Evolutionary conservation across 2,888 invertebrate genomes (phyloP).

Genomic region (Stenichneumon culpator): DNA sequence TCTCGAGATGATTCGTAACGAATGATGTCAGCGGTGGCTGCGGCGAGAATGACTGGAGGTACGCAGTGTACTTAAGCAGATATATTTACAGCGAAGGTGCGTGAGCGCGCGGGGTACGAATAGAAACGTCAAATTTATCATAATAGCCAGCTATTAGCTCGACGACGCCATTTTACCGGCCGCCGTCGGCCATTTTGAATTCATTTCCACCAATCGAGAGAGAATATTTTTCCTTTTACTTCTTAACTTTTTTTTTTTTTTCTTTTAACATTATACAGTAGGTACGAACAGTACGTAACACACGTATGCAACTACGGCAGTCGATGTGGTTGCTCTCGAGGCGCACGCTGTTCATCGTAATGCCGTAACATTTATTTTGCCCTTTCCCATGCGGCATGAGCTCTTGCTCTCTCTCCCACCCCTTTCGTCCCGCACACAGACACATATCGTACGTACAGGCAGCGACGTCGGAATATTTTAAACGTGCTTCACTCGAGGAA

Average conservation of each 20-base stretch:
- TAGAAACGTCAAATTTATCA: conserved; percentile 80
- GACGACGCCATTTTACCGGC: conserved; percentile 82
- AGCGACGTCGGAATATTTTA: conserved; percentile 83
- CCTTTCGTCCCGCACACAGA: conserved; percentile 35
- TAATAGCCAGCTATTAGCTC: conserved; percentile 77
- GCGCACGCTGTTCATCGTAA: conserved; percentile 80
- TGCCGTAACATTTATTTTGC: conserved; percentile 83
- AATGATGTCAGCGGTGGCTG: not conserved
- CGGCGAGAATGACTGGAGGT: not conserved
- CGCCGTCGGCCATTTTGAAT: conserved; percentile 83
- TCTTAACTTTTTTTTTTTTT: conserved; percentile 55
- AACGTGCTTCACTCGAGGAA: conserved; percentile 78
- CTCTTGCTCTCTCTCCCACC: conserved; percentile 16
- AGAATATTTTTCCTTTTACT: conserved; percentile 28
- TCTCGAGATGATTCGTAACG: not conserved
- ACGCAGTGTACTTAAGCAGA: not conserved
- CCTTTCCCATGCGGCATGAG: conserved; percentile 80
- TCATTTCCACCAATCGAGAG: conserved; percentile 83
- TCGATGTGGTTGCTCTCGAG: conserved; percentile 48
- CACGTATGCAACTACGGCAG: conserved; percentile 42
- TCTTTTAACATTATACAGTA: conserved; percentile 50
- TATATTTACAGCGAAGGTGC: conserved; percentile 11
- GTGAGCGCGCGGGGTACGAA: conserved; percentile 69
- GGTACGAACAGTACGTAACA: conserved; percentile 59
- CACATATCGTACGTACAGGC: conserved; percentile 43